Percentiles rank a stretch among this genome's conserved stretches.
Conservation (phyloP, 1,140 invertebrate species). For the Colletes gigas region DNA sequence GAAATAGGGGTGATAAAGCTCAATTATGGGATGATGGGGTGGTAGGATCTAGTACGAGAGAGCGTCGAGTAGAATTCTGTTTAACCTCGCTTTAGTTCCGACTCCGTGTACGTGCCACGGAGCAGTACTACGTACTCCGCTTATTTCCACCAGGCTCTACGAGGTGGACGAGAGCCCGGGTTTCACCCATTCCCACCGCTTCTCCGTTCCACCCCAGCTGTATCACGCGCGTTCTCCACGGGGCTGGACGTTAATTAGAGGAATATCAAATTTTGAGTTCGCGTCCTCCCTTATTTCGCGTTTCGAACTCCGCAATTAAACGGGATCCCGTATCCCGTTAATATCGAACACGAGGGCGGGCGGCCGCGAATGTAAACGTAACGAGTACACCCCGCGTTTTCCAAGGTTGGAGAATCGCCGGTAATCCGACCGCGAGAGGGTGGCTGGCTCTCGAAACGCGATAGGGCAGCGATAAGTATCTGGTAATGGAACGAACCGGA, state of each 20-base stretch:
- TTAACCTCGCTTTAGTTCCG: conserved; percentile 66
- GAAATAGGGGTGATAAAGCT: conserved; percentile 66
- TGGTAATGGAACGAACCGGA: not conserved
- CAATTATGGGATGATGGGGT: conserved; percentile 70
- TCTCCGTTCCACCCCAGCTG: not conserved
- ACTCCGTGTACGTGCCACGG: conserved; percentile 22
- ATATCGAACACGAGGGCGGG: not conserved
- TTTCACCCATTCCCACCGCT: not conserved
- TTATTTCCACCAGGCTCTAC: conserved; percentile 15
- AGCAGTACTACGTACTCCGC: conserved; percentile 11
- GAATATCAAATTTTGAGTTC: conserved; percentile 37
- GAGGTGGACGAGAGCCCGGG: not conserved
- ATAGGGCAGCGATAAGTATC: not conserved
- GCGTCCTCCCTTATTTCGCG: not conserved
- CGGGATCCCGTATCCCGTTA: not conserved
- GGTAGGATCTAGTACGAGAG: conserved; percentile 42
- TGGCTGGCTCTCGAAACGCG: not conserved
- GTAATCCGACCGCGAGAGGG: not conserved
- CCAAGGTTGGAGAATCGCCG: not conserved
- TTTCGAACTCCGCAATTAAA: conserved; percentile 12
- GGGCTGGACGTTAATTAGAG: conserved; percentile 33
- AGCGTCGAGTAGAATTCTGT: conserved; percentile 68
- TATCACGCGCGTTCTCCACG: not conserved
- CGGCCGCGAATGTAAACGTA: not conserved
- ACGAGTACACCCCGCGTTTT: not conserved